A percentile compares a stretch with the other conserved stretches of the same genome.
Conservation (phyloP, 2,888 invertebrate genomes). For the Nephrotoma appendiculata region DNA sequence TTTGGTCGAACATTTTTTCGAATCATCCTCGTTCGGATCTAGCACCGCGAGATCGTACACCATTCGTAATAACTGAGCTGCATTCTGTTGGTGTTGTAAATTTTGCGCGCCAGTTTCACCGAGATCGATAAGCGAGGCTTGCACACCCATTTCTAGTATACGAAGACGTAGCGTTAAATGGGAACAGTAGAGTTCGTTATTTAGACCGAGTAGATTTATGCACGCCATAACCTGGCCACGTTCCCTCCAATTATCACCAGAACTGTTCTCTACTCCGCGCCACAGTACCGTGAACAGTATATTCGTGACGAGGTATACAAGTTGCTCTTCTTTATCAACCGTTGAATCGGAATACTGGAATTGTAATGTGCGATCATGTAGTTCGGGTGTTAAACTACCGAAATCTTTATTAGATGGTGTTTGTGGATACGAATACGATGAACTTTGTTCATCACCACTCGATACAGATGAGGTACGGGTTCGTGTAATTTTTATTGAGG, state of each 20-base stretch:
- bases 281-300: constrained; percentile 42
- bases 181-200: constrained; percentile 39
- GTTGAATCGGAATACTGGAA: constrained; percentile 3
- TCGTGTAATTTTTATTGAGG: constrained; percentile 11
- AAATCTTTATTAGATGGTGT: constrained; percentile 18
- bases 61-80: constrained; percentile 39
- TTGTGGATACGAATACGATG: constrained; percentile 8
- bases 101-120: constrained; percentile 35
- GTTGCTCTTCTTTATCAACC: constrained; percentile 37
- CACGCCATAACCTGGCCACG: constrained; percentile 44
- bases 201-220: constrained; percentile 39
- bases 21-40: constrained; percentile 36
- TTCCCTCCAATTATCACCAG: constrained; percentile 41
- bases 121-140: constrained; percentile 41
- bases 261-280: constrained; percentile 42
- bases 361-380: not conserved
- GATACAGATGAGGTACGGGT: constrained; percentile 23
- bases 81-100: constrained; percentile 36
- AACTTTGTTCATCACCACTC: constrained; percentile 13
- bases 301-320: constrained; percentile 41
- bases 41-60: constrained; percentile 41
- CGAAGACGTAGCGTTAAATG: constrained; percentile 38
- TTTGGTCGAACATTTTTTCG: constrained; percentile 36
- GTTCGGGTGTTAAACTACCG: not conserved
- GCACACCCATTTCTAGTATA: constrained; percentile 43